Conservation (phyloP, 2,888 invertebrate species). For the Arrhopalites spinosus region DNA sequence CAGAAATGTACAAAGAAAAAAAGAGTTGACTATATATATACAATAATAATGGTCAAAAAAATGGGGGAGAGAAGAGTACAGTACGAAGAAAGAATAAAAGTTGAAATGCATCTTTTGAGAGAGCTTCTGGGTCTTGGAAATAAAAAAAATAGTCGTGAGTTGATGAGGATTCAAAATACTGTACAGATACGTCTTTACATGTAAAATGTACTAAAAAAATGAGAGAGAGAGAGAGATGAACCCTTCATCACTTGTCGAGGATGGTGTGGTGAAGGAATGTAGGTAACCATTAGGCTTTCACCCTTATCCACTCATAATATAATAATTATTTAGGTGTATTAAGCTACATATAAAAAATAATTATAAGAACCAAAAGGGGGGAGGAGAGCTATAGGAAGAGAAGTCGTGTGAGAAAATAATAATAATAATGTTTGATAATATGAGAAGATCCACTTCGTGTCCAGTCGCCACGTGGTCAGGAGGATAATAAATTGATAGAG, state of each 20-base stretch:
- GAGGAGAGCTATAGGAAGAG: background rate
- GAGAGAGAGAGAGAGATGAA: conserved; percentile 15
- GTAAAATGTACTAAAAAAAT: background rate
- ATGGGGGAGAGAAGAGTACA: no score
- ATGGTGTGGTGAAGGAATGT: conserved; percentile 10
- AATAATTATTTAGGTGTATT: conserved; percentile 4
- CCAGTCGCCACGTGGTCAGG: conserved; percentile 47
- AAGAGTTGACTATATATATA: background rate
- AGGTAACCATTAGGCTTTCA: background rate
- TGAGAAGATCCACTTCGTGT: conserved; percentile 40
- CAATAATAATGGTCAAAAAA: no score
- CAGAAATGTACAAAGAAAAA: no score
- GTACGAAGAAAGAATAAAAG: background rate
- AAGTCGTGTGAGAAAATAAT: conserved; percentile 15
- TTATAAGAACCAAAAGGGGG: no score
- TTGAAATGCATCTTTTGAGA: background rate
- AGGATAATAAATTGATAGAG: conserved; percentile 51
- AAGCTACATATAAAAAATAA: no score
- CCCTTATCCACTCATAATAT: conserved; percentile 7
- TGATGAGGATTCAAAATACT: conserved; percentile 27
- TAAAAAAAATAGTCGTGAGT: conserved; percentile 30
- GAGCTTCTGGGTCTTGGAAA: conserved; percentile 16
- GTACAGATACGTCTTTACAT: no score
- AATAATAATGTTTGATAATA: background rate
- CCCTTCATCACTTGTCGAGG: conserved; percentile 29